A percentile compares a stretch with the other conserved stretches of the same genome.
Conservation (phyloP, 2,113 vertebrate species). For the Datnioides undecimradiatus region DNA sequence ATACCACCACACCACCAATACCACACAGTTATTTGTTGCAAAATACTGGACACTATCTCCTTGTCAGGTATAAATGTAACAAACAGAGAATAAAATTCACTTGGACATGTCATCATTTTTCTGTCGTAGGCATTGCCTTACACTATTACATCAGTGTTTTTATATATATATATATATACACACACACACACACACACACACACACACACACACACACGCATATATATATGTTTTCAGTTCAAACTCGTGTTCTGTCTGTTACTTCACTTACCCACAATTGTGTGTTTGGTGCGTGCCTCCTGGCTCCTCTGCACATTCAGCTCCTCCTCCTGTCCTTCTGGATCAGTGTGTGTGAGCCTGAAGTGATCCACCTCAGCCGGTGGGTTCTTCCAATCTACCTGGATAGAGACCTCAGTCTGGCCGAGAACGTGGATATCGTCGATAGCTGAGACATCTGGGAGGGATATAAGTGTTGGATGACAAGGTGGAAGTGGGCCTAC, state of each 20-base stretch:
- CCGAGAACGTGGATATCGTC: slow-evolving; percentile 85
- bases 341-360: slow-evolving; percentile 84
- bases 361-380: slow-evolving; percentile 86
- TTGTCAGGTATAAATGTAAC: not conserved
- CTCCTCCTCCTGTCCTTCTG: slow-evolving; percentile 81
- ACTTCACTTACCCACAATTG: slow-evolving; percentile 85
- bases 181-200: too few relatives aligned
- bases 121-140: not conserved
- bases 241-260: slow-evolving; percentile 2
- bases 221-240: not conserved
- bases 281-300: slow-evolving; percentile 87
- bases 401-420: slow-evolving; percentile 88
- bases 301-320: slow-evolving; percentile 83
- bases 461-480: slow-evolving; percentile 20
- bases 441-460: slow-evolving; percentile 80
- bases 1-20: too few relatives aligned
- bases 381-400: slow-evolving; percentile 92
- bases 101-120: not conserved
- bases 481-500: slow-evolving; percentile 10
- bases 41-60: not conserved
- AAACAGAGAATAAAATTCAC: not conserved
- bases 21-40: not conserved
- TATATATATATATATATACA: too few relatives aligned
- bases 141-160: not conserved
- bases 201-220: too few relatives aligned